Evolutionary conservation across 2,797 vertebrate genomes (phyloP).

Genomic region (Poecilia wingei): DNA sequence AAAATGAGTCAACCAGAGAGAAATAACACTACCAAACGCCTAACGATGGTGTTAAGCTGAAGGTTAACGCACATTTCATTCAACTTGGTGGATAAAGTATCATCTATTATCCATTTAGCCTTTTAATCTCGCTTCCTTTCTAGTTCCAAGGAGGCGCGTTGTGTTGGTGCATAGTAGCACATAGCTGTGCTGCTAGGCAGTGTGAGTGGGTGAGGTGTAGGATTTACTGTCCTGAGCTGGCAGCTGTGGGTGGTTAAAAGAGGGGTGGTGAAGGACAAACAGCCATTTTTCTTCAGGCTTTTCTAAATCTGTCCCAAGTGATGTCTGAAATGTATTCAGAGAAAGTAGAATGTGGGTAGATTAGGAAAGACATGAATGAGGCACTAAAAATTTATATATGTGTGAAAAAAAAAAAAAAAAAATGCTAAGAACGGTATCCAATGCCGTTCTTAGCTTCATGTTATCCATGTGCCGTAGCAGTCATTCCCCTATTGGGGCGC

Average conservation of each 20-base stretch:
- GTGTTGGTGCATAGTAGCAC: slow-evolving; percentile 46
- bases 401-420: not conserved
- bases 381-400: not conserved
- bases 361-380: slow-evolving; percentile 32
- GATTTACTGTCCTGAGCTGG: slow-evolving; percentile 78
- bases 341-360: slow-evolving; percentile 58
- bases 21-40: slow-evolving; percentile 42
- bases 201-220: slow-evolving; percentile 67
- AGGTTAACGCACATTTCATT: slow-evolving; percentile 33
- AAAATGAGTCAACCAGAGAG: slow-evolving; percentile 54
- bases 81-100: slow-evolving; percentile 36
- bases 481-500: slow-evolving; percentile 31
- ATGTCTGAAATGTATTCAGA: slow-evolving; percentile 68
- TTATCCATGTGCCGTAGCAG: slow-evolving; percentile 12
- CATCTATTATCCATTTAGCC: slow-evolving; percentile 27
- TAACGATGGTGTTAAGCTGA: slow-evolving; percentile 47
- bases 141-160: slow-evolving; percentile 39
- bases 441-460: slow-evolving; percentile 1
- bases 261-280: slow-evolving; percentile 66
- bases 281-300: slow-evolving; percentile 66
- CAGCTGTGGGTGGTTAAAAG: slow-evolving; percentile 77
- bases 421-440: slow-evolving; percentile 37
- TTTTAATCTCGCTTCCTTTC: slow-evolving; percentile 36
- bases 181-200: slow-evolving; percentile 54
- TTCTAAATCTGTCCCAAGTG: slow-evolving; percentile 61